These are phyloP conservation scores for Dicrostonyx torquatus DNA, from an alignment of 2,797 vertebrate genomes.

Conservation along the genomic window DNA sequence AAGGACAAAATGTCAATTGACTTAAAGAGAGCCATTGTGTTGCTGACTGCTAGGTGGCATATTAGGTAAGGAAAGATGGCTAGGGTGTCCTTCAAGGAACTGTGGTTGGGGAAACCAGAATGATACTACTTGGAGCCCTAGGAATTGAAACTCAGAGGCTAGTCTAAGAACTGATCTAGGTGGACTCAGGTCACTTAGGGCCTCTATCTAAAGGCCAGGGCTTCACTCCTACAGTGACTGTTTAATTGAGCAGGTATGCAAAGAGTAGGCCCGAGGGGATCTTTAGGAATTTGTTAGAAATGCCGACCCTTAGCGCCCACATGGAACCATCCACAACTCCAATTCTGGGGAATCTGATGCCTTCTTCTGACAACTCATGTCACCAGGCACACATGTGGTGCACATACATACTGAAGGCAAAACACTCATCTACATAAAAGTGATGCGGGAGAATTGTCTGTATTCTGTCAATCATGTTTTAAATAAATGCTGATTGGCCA, in stretches of 20 bases:
- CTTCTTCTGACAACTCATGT: background rate
- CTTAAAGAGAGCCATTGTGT: background rate
- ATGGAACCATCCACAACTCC: too few species aligned
- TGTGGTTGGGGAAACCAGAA: background rate
- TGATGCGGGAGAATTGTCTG: too few species aligned
- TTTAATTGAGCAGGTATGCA: background rate
- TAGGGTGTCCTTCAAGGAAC: background rate
- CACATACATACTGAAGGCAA: background rate
- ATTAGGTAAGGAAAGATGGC: background rate
- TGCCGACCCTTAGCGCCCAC: too few species aligned
- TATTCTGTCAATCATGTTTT: too few species aligned
- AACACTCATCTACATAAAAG: background rate
- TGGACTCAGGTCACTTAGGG: background rate
- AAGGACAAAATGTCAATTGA: background rate
- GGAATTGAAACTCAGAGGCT: background rate
- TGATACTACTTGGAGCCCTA: background rate
- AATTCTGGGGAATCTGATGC: background rate
- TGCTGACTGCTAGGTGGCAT: background rate
- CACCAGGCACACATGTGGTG: background rate
- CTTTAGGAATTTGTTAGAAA: background rate
- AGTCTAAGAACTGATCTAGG: background rate
- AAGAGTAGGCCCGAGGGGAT: background rate
- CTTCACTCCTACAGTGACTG: background rate
- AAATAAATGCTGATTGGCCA: too few species aligned
- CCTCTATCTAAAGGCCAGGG: background rate